Base-by-base conservation (phyloP, 2,797 vertebrate genomes). In the Centroberyx gerrardi region DNA sequence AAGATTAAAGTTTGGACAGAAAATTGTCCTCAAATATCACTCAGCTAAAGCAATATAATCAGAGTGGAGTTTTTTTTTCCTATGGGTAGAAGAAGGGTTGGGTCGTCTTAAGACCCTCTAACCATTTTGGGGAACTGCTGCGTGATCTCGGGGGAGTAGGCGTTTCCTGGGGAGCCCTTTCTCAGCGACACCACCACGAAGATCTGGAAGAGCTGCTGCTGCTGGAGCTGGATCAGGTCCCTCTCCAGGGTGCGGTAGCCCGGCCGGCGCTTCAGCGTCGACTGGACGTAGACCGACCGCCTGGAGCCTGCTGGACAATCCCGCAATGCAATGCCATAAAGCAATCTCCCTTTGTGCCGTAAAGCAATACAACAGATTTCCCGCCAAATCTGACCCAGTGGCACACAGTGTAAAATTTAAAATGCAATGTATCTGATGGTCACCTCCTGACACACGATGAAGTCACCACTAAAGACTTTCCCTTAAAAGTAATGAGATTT, bases 41-140 rank as follows among this genome's bases (percentile, higher is more conserved):
- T 74, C n/a, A 76, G 18, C 73, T 55, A n/a, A 61, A 59, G 9
- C 13, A 27, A 13, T 15, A 0, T 49, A 38, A 75, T 27, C 28
- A 80, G 67, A 76, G 12, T 0, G 12, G 31, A 65, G 49, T 22
- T 38, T 17, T 14, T 44, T 2, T 42, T 31, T 42, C 28, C 3
- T 22, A 14, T 29, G 4, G 38, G n/a, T 17, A 28, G 17, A 55
- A 42, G 15, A 42, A 44, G 17, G 22, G 46, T 8, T 15, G 9
- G 3, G 36, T 49, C 3, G 51, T 27, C 12, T 66, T 48, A 62
- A 63, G 68, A 14, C 33, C 55, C 42, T 27, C 84, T 87, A 76
- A 99, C 98, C 96, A 98, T 96, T 91, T 95, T 95, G 42, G 98
- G 98, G 89, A 99, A 99, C 90, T 98, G 98, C 76, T 99, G 98